Evolutionary conservation across 2,888 invertebrate genomes (phyloP).

Genomic region (Blastobasis adustella): DNA sequence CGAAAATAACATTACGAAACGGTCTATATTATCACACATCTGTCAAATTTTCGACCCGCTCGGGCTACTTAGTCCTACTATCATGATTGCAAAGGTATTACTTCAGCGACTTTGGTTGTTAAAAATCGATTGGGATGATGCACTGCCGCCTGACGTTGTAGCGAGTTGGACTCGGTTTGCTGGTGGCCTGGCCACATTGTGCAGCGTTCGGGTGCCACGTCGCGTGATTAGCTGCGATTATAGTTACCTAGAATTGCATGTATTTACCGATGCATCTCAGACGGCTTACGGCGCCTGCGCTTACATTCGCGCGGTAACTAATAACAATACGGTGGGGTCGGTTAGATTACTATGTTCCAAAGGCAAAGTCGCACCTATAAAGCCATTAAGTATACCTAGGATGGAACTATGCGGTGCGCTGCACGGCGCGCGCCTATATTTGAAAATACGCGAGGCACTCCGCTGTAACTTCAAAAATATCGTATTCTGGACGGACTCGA

Average conservation of each 20-base stretch:
- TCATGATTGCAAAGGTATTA: constrained; percentile 10
- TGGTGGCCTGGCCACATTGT: neutral
- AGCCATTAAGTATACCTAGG: constrained; percentile 13
- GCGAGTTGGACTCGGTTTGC: neutral
- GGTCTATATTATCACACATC: constrained; percentile 10
- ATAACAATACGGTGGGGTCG: neutral
- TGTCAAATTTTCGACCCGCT: constrained; percentile 13
- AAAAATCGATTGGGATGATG: constrained; percentile 11
- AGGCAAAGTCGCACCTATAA: constrained; percentile 16
- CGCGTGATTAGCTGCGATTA: constrained; percentile 2
- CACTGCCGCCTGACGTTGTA: neutral
- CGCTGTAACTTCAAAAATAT: neutral
- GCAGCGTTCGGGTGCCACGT: constrained; percentile 8
- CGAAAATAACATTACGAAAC: constrained; percentile 10
- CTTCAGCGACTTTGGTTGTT: constrained; percentile 12
- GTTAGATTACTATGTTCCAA: constrained; percentile 14
- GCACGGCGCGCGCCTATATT: constrained; percentile 12
- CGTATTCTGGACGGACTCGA: constrained; percentile 10
- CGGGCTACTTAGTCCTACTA: constrained; percentile 9
- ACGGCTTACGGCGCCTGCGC: constrained; percentile 14
- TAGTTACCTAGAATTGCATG: constrained; percentile 11
- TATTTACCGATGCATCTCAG: constrained; percentile 15
- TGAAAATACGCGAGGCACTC: constrained; percentile 4
- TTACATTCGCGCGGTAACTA: constrained; percentile 12
- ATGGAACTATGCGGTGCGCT: constrained; percentile 18